A percentile compares a stretch with the other conserved stretches of the same genome.
phyloP scores from a whole-genome alignment of 2,113 vertebrate genomes.

The Grammomys dolichurus region DNA sequence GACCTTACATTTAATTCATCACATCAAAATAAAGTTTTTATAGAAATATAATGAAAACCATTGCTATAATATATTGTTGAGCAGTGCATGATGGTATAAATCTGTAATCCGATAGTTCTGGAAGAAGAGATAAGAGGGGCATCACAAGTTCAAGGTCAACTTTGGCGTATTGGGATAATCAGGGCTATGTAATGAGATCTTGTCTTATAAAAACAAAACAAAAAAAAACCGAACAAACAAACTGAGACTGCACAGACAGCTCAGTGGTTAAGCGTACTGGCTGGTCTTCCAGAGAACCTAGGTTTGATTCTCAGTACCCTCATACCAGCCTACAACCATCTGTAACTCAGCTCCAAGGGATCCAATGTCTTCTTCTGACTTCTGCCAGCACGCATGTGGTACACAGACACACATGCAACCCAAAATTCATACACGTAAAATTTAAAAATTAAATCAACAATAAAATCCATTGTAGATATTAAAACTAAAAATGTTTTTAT shows the following conservation, averaged over 20 bases:
- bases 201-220: background rate
- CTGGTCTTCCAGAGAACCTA: background rate
- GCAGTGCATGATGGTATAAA: background rate
- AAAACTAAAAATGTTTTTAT: constrained; percentile 17
- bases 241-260: too few species aligned
- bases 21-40: background rate
- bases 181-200: background rate
- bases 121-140: background rate
- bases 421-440: background rate
- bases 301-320: background rate
- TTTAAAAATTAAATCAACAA: background rate
- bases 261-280: background rate
- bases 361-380: background rate
- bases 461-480: background rate
- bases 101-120: background rate
- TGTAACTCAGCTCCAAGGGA: background rate
- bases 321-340: too few species aligned
- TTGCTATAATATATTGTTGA: background rate
- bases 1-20: background rate
- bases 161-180: background rate
- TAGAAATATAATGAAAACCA: background rate
- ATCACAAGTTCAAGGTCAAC: background rate
- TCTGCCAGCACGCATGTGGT: background rate
- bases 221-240: background rate
- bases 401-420: background rate